Conservation (phyloP, 2,888 invertebrate species). For the Agrotis exclamationis region DNA sequence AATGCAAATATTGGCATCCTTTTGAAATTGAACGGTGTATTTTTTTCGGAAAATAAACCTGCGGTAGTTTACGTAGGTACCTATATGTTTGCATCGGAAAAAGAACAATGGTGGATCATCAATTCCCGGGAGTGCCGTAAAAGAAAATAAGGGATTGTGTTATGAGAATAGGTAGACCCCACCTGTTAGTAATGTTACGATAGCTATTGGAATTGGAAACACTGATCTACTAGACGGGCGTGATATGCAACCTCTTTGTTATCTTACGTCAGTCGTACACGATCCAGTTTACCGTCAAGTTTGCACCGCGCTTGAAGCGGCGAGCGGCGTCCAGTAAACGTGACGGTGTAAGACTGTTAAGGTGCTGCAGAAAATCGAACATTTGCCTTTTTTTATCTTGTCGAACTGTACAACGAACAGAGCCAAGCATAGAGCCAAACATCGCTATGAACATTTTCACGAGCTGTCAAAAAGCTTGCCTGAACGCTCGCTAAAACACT, state of each 20-base stretch:
- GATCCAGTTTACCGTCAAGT: too few species aligned
- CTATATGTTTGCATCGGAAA: slow-evolving; percentile 12
- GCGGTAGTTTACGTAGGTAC: not conserved
- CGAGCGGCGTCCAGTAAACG: too few species aligned
- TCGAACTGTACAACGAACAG: too few species aligned
- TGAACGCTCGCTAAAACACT: too few species aligned
- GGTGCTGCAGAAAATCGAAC: too few species aligned
- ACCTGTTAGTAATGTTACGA: not conserved
- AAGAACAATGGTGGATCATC: slow-evolving; percentile 32
- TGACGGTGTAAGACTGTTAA: too few species aligned
- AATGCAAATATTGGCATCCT: slow-evolving; percentile 11
- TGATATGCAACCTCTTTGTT: slow-evolving; percentile 10
- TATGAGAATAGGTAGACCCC: slow-evolving; percentile 7
- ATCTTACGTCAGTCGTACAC: not conserved
- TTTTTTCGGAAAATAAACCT: slow-evolving; percentile 5
- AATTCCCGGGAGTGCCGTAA: slow-evolving; percentile 24
- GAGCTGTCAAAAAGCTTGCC: too few species aligned
- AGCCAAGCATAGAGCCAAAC: too few species aligned
- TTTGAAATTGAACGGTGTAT: not conserved
- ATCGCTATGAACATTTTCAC: too few species aligned
- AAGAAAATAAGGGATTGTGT: slow-evolving; percentile 32
- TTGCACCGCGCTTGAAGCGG: too few species aligned
- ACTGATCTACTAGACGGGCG: not conserved
- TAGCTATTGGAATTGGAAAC: slow-evolving; percentile 5
- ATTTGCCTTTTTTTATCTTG: too few species aligned